These are phyloP conservation scores for Tetragonisca angustula DNA, from an alignment of 2,888 invertebrate genomes.

Conservation along the genomic window DNA sequence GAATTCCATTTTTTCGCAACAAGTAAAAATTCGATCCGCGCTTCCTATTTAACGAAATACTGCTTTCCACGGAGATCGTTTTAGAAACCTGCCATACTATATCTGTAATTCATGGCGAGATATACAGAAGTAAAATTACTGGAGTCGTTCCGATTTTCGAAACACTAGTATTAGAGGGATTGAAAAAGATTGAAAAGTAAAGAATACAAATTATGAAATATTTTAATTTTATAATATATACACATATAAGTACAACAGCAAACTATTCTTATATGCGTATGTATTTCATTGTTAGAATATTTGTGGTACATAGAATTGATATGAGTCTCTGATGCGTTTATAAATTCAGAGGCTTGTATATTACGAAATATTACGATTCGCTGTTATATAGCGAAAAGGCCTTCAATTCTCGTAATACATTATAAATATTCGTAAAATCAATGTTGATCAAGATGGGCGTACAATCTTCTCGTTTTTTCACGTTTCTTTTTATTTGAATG, in stretches of 20 bases:
- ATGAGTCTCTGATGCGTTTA: constrained; percentile 37
- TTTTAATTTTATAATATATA: constrained; percentile 65
- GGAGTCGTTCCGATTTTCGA: constrained; percentile 13
- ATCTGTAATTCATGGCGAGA: constrained; percentile 23
- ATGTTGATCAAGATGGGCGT: constrained; percentile 93
- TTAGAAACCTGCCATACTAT: constrained; percentile 30
- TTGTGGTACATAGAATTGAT: constrained; percentile 42
- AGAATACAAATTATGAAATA: constrained; percentile 59
- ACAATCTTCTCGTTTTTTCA: constrained; percentile 95
- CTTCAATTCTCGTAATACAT: constrained; percentile 38
- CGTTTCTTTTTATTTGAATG: constrained; percentile 95
- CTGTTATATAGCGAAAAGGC: constrained; percentile 62
- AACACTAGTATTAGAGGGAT: constrained; percentile 18
- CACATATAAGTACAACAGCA: constrained; percentile 42
- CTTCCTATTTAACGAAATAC: constrained; percentile 66
- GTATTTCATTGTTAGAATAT: constrained; percentile 57
- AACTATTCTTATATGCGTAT: constrained; percentile 47
- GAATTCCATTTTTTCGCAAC: constrained; percentile 40
- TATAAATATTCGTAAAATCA: constrained; percentile 77
- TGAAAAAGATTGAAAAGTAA: constrained; percentile 42
- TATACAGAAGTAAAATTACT: constrained; percentile 35
- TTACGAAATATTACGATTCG: constrained; percentile 47
- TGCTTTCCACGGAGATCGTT: constrained; percentile 45
- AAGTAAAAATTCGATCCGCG: constrained; percentile 59
- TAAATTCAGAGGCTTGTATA: constrained; percentile 54